Conservation (phyloP, 23 tunicate species). For the Ascidia mentula region DNA sequence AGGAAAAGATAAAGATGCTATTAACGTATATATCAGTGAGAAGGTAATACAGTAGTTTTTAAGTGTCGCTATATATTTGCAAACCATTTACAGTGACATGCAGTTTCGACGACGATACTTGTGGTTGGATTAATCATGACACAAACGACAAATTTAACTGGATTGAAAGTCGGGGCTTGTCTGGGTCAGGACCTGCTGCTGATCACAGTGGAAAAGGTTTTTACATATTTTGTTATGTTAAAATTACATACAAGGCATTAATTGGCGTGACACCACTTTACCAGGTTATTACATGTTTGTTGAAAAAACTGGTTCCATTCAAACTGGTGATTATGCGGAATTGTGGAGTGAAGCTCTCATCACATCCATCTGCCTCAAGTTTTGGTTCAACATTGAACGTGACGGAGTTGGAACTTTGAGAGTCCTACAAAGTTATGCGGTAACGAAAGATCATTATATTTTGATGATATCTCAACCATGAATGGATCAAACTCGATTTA, state of each 20-base stretch:
- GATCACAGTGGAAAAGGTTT: constrained; percentile 33
- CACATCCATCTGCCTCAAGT: constrained; percentile 27
- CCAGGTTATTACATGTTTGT: constrained; percentile 39
- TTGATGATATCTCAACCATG: too few relatives aligned
- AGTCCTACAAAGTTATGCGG: constrained; percentile 26
- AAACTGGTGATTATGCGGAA: constrained; percentile 20
- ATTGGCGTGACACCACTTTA: neutral
- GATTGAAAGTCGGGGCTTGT: constrained; percentile 32
- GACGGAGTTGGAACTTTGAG: constrained; percentile 24
- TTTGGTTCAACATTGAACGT: constrained; percentile 41
- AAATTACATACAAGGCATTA: too few relatives aligned
- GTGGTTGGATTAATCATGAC: constrained; percentile 44
- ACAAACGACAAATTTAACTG: constrained; percentile 55
- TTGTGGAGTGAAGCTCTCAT: constrained; percentile 17
- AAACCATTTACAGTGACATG: constrained; percentile 48
- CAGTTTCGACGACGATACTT: constrained; percentile 45
- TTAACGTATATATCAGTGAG: too few relatives aligned
- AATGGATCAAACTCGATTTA: too few relatives aligned
- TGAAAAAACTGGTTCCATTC: constrained; percentile 18
- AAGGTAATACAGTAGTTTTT: neutral
- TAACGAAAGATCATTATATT: too few relatives aligned
- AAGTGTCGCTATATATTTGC: neutral
- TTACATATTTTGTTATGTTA: too few relatives aligned
- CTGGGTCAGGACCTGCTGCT: constrained; percentile 44
- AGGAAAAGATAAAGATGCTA: neutral